Percentiles rank a stretch among this genome's conserved stretches.
Evolutionary conservation across 2,888 invertebrate species (phyloP).

Genomic region (Torymus aiolomorphi): DNA sequence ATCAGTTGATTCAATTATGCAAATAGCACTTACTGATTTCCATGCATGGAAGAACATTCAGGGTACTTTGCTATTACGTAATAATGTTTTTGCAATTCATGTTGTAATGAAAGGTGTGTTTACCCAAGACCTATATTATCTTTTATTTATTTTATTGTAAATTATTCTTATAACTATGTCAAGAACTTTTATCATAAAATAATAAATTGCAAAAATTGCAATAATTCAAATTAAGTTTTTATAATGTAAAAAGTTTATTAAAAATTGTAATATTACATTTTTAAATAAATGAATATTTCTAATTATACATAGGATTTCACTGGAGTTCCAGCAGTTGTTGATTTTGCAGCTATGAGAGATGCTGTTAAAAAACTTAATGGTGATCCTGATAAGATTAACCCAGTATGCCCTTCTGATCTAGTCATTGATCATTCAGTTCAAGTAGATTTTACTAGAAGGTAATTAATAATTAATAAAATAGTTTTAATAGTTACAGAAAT

Average conservation of each 20-base stretch:
- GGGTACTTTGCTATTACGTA: slow-evolving; percentile 3
- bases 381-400: slow-evolving; percentile 95
- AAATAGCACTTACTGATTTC: slow-evolving; percentile 28
- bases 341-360: slow-evolving; percentile 99
- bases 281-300: slow-evolving; percentile 6
- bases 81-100: slow-evolving; percentile 25
- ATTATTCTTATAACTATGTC: no score
- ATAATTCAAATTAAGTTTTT: not conserved
- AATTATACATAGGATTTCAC: slow-evolving; percentile 85
- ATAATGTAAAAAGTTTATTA: not conserved
- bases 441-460: slow-evolving; percentile 89
- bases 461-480: slow-evolving; percentile 11
- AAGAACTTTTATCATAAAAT: not conserved
- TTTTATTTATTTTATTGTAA: no score
- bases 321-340: slow-evolving; percentile 98
- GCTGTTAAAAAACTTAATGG: slow-evolving; percentile 92
- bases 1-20: slow-evolving; percentile 21
- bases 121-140: no score
- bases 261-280: not conserved
- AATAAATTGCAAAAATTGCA: not conserved
- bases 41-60: slow-evolving; percentile 17
- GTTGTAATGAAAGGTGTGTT: slow-evolving; percentile 15
- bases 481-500: not conserved
- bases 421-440: slow-evolving; percentile 99
- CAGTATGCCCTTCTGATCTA: slow-evolving; percentile 96